phyloP scores from a whole-genome alignment of 2,888 invertebrate species.

The Bellardia bayeri region DNA sequence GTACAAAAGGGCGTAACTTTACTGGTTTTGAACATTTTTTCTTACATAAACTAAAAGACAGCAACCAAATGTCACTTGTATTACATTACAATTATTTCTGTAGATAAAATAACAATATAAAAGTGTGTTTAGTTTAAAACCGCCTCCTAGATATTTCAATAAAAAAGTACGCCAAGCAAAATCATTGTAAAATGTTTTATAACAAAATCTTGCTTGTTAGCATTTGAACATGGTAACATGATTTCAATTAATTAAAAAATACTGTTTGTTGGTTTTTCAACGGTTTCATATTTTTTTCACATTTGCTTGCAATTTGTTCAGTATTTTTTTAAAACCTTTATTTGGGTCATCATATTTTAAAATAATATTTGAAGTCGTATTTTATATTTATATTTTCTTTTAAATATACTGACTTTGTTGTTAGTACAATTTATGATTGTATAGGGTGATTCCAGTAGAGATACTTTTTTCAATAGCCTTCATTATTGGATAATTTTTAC shows the following conservation, averaged over 20 bases:
- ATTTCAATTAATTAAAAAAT: slow-evolving; percentile 35
- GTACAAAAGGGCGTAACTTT: background rate
- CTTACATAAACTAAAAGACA: no score
- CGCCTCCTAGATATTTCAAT: no score
- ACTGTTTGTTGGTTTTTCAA: background rate
- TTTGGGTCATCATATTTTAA: slow-evolving; percentile 5
- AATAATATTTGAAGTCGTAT: slow-evolving; percentile 14
- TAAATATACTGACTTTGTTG: slow-evolving; percentile 19
- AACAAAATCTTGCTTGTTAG: no score
- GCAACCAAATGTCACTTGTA: no score
- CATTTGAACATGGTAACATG: background rate
- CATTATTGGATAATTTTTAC: no score
- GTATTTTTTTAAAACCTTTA: background rate
- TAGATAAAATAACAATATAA: no score
- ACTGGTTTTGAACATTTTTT: background rate
- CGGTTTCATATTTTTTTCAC: background rate
- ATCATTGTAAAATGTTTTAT: no score
- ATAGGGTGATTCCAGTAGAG: no score
- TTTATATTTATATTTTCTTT: background rate
- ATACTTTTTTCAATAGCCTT: no score
- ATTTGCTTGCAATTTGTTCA: background rate
- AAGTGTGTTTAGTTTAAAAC: no score
- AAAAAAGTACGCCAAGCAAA: no score
- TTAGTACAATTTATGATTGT: background rate
- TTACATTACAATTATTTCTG: no score